Base-by-base conservation (phyloP, 2,113 vertebrate species). In the Carlito syrichta region DNA sequence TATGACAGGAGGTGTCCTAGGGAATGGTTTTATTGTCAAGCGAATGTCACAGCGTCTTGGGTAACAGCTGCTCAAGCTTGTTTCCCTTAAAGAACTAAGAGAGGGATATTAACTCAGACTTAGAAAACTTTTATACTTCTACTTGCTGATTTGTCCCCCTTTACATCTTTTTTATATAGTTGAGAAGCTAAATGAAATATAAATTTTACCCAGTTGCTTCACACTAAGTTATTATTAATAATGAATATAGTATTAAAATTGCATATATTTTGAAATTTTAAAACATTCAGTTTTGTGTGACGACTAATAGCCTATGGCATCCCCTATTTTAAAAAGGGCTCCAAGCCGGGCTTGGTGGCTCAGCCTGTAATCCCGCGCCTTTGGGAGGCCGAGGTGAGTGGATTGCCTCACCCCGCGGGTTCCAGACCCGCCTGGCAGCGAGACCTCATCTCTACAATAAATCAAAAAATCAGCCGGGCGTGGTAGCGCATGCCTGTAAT, bases 1-100 rank as follows among this genome's bases (percentile, higher is more conserved):
- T 38, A 86, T 0, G 0, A 25, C 86, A 92, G 89, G 1, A 0
- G 88, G 94, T 96, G 89, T 98, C 94, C 96, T 82, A 96, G 82
- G 71, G 97, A 98, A 86, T 84, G 60, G 91, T 98, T 95, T 98
- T 96, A 96, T 96, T 98, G 89, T 96, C 94, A 71, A 58, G 63
- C 52, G 0, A 95, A 60, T 94, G 86, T 79, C 96, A 92, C 91
- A 96, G 69, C 97, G 95, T 97, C 95, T 94, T 95, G 22, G 52
- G 3, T 86, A 97, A 63, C 96, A 98, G 97, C 97, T 97, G 95
- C 66, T 73, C 40, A 10, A 86, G 27, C 86, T 79, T 63, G 40
- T 97, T 98, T 97, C 91, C 93, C 94, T 96, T 96, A 62, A 95
- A 58, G 2, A 98, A 95, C 13, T 76, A 83, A 98, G 91, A 93